These are phyloP conservation scores for Rhinoraja longicauda DNA, from an alignment of 2,797 vertebrate genomes.

Conservation along the genomic window DNA sequence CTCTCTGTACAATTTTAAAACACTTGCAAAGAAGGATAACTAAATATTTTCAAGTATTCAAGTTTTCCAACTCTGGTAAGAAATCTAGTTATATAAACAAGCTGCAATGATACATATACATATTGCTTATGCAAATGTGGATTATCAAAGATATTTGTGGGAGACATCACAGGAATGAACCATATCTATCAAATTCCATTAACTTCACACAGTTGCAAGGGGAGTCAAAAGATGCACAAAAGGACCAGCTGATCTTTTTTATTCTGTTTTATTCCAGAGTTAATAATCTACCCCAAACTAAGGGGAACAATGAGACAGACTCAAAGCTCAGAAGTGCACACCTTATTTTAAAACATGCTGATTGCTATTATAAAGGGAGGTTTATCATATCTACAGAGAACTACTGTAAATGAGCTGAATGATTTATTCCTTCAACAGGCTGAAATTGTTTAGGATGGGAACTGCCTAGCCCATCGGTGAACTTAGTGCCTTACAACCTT, in stretches of 20 bases:
- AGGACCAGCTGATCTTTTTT: not conserved
- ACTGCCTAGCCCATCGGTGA: not conserved
- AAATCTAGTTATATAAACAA: not conserved
- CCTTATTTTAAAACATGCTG: not conserved
- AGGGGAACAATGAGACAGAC: not conserved
- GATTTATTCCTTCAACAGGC: not conserved
- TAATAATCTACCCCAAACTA: not conserved
- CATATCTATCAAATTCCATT: not conserved
- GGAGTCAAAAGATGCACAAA: not conserved
- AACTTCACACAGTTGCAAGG: not conserved
- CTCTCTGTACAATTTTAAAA: not conserved
- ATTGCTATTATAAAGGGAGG: not conserved
- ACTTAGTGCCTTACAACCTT: not conserved
- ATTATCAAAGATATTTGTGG: not conserved
- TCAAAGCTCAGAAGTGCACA: not conserved
- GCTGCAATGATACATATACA: not conserved
- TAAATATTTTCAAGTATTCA: too few relatives aligned
- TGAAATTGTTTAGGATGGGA: not conserved
- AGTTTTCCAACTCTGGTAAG: not conserved
- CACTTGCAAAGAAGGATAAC: not conserved
- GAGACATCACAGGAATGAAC: not conserved
- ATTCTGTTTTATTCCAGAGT: not conserved
- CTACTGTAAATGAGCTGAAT: not conserved
- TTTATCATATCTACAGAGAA: not conserved
- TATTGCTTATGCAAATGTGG: not conserved